Conservation (phyloP, 2,888 invertebrate species). For the Neoascia interrupta region DNA sequence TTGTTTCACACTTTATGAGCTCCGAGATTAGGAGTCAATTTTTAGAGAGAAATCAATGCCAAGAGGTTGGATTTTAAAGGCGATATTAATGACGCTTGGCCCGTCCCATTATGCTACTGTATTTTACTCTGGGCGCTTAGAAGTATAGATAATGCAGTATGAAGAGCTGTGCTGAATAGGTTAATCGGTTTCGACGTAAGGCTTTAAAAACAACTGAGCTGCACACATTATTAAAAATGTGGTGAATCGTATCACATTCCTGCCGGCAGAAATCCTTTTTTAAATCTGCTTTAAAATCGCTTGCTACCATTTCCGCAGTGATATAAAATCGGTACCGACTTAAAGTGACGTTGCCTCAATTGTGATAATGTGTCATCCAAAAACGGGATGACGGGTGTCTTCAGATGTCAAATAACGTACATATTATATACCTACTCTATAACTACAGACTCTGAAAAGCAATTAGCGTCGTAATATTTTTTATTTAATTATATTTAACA, state of each 20-base stretch:
- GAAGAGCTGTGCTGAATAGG: not conserved
- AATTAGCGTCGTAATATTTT: too few relatives aligned
- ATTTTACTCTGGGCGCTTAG: not conserved
- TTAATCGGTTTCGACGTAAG: not conserved
- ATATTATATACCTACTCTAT: not conserved
- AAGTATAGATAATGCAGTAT: not conserved
- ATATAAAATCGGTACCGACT: too few relatives aligned
- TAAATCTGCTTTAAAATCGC: too few relatives aligned
- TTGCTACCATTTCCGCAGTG: too few relatives aligned
- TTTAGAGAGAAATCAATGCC: not conserved
- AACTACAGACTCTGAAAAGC: too few relatives aligned
- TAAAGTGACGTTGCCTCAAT: too few relatives aligned
- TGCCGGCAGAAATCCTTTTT: too few relatives aligned
- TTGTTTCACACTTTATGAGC: constrained; percentile 39
- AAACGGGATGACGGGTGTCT: not conserved
- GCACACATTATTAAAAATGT: too few relatives aligned
- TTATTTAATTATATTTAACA: not conserved
- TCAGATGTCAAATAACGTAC: not conserved
- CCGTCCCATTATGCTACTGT: not conserved
- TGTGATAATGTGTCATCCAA: too few relatives aligned
- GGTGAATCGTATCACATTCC: too few relatives aligned
- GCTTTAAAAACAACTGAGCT: too few relatives aligned
- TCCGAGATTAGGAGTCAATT: constrained; percentile 7
- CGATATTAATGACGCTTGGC: not conserved
- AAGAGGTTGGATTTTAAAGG: not conserved